phyloP scores from a whole-genome alignment of 2,888 invertebrate species.

The Melinaea marsaeus region DNA sequence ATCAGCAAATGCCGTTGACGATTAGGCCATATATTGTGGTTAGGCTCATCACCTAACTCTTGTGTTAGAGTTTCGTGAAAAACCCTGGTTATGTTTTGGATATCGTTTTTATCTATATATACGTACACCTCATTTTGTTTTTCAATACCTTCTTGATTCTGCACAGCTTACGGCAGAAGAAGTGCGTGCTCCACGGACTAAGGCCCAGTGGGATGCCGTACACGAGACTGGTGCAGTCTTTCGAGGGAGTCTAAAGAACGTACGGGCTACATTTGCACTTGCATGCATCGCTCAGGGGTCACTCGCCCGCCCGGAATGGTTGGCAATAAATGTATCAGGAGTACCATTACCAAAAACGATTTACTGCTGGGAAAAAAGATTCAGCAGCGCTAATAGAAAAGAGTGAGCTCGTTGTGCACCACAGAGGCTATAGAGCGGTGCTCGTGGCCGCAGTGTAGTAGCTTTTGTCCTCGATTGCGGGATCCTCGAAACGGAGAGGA shows the following conservation, averaged over 20 bases:
- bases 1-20: constrained; percentile 61
- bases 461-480: constrained; percentile 91
- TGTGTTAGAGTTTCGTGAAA: constrained; percentile 84
- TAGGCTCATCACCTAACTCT: constrained; percentile 85
- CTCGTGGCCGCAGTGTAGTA: constrained; percentile 97
- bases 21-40: constrained; percentile 68
- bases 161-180: constrained; percentile 96
- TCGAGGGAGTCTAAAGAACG: constrained; percentile 87
- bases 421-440: constrained; percentile 89
- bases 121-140: constrained; percentile 93
- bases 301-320: constrained; percentile 92
- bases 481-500: constrained; percentile 94
- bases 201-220: constrained; percentile 95
- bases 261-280: constrained; percentile 94
- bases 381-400: constrained; percentile 42
- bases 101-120: constrained; percentile 91
- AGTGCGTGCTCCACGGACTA: constrained; percentile 91
- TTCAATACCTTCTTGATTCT: constrained; percentile 97
- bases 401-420: constrained; percentile 67
- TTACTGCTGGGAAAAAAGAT: constrained; percentile 89
- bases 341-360: constrained; percentile 90
- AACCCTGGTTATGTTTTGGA: constrained; percentile 95
- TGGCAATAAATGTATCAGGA: constrained; percentile 89
- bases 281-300: constrained; percentile 96
- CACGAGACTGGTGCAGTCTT: constrained; percentile 93